phyloP scores from a whole-genome alignment of 2,113 vertebrate species.

The Pygoscelis adeliae region DNA sequence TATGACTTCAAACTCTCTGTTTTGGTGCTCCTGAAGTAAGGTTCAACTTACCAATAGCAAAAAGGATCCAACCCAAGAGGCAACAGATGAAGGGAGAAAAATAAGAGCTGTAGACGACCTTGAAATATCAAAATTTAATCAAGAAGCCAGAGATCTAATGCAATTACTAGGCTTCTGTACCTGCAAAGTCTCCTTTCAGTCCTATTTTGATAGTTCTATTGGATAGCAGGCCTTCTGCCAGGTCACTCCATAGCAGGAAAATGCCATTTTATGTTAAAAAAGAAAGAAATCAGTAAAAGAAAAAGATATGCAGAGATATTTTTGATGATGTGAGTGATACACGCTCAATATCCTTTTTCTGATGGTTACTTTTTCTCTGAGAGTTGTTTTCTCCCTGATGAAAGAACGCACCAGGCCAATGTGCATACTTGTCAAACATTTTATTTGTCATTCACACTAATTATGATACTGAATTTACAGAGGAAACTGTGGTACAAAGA shows the following conservation, averaged over 20 bases:
- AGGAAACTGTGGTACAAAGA: constrained; percentile 72
- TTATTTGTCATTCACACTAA: constrained; percentile 77
- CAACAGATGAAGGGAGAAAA: background rate
- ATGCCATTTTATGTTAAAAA: background rate
- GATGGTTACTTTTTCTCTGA: background rate
- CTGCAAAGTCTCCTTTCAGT: background rate
- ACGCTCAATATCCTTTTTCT: fast-evolving
- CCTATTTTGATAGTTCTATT: background rate
- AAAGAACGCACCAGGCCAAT: constrained; percentile 4
- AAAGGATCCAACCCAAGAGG: background rate
- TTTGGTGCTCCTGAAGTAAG: background rate
- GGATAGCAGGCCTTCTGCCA: background rate
- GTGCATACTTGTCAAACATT: constrained; percentile 62
- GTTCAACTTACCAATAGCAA: background rate
- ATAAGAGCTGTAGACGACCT: background rate
- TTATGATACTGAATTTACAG: constrained; percentile 74
- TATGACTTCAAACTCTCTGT: background rate
- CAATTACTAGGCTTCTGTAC: background rate
- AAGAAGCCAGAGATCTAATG: background rate
- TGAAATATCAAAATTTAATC: background rate
- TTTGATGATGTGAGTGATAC: background rate
- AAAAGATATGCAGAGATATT: background rate
- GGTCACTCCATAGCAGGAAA: background rate
- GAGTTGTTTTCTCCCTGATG: background rate
- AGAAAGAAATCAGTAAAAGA: background rate